A percentile compares a stretch with the other conserved stretches of the same genome.
These are phyloP conservation scores for Arion vulgaris DNA, from an alignment of 1,140 invertebrate species.

Conservation along the genomic window DNA sequence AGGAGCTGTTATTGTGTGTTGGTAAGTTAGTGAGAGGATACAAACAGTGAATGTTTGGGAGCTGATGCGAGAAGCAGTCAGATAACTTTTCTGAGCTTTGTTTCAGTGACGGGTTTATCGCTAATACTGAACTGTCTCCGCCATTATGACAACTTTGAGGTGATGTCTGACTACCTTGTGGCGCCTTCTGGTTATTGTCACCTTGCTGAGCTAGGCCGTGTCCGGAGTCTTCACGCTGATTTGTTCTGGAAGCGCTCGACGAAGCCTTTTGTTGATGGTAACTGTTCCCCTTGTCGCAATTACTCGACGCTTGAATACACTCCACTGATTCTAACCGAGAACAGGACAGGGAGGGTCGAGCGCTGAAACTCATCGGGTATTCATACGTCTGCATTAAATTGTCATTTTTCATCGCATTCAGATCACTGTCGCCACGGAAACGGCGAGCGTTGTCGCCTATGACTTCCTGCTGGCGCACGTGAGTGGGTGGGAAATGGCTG, in stretches of 20 bases:
- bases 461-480: slow-evolving; percentile 17
- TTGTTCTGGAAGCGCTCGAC: neutral
- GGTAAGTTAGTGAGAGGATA: neutral
- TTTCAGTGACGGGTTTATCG: neutral
- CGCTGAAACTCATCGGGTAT: slow-evolving; percentile 14
- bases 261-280: neutral
- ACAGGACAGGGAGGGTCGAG: neutral
- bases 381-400: slow-evolving; percentile 16
- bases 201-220: neutral
- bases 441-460: slow-evolving; percentile 5
- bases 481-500: neutral
- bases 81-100: neutral
- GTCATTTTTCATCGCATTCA: slow-evolving; percentile 22
- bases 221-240: neutral
- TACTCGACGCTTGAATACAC: neutral
- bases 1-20: neutral
- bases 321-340: neutral
- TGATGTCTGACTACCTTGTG: neutral
- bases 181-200: slow-evolving; percentile 6
- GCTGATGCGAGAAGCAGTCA: neutral
- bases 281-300: neutral
- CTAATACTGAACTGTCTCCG: neutral
- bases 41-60: neutral
- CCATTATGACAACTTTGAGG: neutral
- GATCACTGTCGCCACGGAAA: slow-evolving; percentile 17